Conservation (phyloP, 2,113 vertebrate genomes). For the Gavia stellata region DNA sequence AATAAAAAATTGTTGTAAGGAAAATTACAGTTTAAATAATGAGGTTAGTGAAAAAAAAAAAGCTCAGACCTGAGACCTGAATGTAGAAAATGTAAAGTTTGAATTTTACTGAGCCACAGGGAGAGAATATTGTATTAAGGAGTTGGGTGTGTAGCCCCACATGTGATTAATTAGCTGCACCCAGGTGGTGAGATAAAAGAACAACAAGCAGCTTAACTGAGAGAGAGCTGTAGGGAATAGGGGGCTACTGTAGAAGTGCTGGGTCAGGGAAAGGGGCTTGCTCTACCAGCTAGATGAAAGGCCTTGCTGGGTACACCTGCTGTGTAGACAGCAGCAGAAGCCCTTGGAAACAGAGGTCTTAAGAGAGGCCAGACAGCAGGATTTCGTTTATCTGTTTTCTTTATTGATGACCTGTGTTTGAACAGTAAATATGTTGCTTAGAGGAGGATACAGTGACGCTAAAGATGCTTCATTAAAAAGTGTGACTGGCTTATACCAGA, state of each 20-base stretch:
- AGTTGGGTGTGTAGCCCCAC: neutral
- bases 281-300: neutral
- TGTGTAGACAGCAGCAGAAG: neutral
- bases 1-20: neutral
- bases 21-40: neutral
- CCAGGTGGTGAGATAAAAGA: conserved; percentile 17
- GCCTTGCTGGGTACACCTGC: neutral
- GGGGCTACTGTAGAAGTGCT: neutral
- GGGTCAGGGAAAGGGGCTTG: neutral
- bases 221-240: neutral
- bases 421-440: neutral
- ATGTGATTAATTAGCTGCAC: neutral
- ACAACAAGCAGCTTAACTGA: neutral
- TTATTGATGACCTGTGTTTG: neutral
- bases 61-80: neutral
- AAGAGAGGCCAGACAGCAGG: neutral
- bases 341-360: neutral
- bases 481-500: rapidly evolving
- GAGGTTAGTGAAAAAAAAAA: neutral
- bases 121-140: neutral
- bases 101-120: too few relatives aligned
- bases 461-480: neutral
- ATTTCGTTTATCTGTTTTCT: neutral
- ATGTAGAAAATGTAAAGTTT: neutral
- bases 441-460: neutral